Percentiles rank a stretch among this genome's conserved stretches.
These are phyloP conservation scores for Oryzaephilus surinamensis DNA, from an alignment of 1,140 invertebrate genomes.

Conservation along the genomic window DNA sequence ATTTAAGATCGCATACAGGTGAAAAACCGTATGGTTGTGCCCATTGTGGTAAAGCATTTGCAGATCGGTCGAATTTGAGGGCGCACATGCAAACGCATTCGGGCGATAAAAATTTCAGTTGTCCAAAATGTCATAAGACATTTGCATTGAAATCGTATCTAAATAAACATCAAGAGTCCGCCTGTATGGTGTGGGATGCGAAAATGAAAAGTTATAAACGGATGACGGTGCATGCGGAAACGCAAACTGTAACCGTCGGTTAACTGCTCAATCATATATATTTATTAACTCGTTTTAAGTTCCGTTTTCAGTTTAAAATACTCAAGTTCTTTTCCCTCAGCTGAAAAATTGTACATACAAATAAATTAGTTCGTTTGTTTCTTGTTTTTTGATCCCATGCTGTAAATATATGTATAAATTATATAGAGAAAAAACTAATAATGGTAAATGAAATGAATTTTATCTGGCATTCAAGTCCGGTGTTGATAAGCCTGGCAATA, in stretches of 20 bases:
- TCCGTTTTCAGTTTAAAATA: no score
- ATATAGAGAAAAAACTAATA: no score
- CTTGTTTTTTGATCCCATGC: no score
- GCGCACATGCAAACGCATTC: conserved; percentile 99
- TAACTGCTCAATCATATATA: background rate
- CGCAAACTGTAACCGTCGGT: conserved; percentile 13
- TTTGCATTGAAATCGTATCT: conserved; percentile 96
- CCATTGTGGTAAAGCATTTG: conserved; percentile 97
- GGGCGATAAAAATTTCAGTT: conserved; percentile 86
- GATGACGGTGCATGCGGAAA: conserved; percentile 11
- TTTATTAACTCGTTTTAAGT: no score
- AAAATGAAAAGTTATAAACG: conserved; percentile 6
- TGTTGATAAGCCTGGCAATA: no score
- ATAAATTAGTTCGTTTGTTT: no score
- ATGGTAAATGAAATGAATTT: no score
- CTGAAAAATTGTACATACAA: no score
- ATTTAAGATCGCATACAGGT: conserved; percentile 92
- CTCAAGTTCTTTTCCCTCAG: no score
- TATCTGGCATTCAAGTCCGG: no score
- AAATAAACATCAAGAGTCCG: conserved; percentile 92
- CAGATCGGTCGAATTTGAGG: conserved; percentile 93
- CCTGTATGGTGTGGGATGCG: conserved; percentile 54
- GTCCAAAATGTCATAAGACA: conserved; percentile 78
- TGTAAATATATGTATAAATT: no score
- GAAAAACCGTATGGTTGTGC: conserved; percentile 98